A percentile compares a stretch with the other conserved stretches of the same genome.
Conservation (phyloP, 2,888 invertebrate genomes). For the Xylophagus ater region DNA sequence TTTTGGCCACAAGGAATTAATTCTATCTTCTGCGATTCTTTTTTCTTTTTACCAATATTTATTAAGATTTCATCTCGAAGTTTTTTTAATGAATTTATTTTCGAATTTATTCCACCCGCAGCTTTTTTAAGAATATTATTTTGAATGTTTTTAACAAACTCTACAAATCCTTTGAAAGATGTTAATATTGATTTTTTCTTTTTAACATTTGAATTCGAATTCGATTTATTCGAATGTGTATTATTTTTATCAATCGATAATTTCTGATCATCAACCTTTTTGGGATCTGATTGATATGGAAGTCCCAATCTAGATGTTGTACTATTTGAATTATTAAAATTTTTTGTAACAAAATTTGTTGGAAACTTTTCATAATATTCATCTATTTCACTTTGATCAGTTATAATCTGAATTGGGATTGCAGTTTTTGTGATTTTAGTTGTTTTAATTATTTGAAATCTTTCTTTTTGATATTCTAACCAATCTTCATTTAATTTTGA, state of each 20-base stretch:
- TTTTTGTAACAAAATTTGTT: neutral
- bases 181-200: constrained; percentile 22
- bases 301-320: neutral
- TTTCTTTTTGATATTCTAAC: constrained; percentile 33
- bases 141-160: constrained; percentile 32
- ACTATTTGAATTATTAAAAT: constrained; percentile 4
- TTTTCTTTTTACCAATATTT: constrained; percentile 51
- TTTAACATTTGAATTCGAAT: neutral
- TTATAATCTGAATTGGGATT: neutral
- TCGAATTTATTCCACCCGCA: constrained; percentile 28
- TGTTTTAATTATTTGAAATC: constrained; percentile 21
- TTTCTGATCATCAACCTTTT: neutral
- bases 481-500: constrained; percentile 31
- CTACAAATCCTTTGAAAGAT: constrained; percentile 30
- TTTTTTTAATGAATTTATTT: constrained; percentile 29
- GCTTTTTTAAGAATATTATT: constrained; percentile 29
- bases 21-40: constrained; percentile 38
- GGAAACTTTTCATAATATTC: constrained; percentile 6
- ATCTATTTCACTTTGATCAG: neutral
- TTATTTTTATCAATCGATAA: neutral
- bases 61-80: constrained; percentile 44
- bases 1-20: constrained; percentile 41
- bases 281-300: neutral
- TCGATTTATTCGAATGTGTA: neutral
- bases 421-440: neutral